These are phyloP conservation scores for Nanger granti DNA, from an alignment of 2,113 vertebrate species.

Conservation along the genomic window DNA sequence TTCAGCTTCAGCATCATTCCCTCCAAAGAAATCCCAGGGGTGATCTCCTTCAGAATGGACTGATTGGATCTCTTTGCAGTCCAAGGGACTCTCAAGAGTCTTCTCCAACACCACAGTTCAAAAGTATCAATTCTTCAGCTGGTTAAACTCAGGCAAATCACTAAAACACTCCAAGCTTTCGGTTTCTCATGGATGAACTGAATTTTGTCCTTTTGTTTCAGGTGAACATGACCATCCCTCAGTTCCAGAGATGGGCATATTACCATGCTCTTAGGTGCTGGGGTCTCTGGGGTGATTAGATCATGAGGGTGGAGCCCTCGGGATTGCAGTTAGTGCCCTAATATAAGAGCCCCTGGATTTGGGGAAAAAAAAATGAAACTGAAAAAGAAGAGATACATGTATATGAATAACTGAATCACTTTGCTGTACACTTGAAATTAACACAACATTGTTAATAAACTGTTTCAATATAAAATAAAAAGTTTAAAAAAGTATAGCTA, in stretches of 20 bases:
- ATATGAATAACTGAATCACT: no score
- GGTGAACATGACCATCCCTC: not conserved
- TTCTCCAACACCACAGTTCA: no score
- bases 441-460: no score
- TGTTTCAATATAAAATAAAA: not conserved
- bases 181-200: not conserved
- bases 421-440: no score
- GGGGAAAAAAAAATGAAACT: no score
- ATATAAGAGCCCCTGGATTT: not conserved
- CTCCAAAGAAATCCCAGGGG: no score
- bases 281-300: not conserved
- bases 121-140: not conserved
- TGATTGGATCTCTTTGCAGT: no score
- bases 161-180: not conserved
- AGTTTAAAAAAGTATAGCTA: not conserved
- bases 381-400: no score
- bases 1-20: no score
- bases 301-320: not conserved
- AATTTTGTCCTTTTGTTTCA: not conserved
- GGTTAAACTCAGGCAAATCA: not conserved
- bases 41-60: no score
- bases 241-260: not conserved
- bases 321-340: not conserved
- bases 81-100: no score
- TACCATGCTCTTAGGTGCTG: not conserved